Base-by-base conservation (phyloP, 37 sponge, comb jelly and placozoan genomes). In the Beroe forskalii region DNA sequence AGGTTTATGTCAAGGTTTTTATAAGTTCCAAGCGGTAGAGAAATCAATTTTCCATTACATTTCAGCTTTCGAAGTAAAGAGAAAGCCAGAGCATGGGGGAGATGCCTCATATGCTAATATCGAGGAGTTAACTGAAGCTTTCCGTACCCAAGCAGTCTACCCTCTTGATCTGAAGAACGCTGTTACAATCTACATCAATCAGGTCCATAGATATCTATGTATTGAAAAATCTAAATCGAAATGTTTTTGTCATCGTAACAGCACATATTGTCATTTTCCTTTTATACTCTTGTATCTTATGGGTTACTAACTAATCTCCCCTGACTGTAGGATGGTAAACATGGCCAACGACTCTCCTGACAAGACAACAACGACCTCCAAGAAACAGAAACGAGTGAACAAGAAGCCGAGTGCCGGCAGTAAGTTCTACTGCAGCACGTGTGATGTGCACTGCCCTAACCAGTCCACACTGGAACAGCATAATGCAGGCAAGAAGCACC, bases 161-260 rank as follows among this genome's bases (percentile, higher is more conserved):
- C 98, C 98, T 20, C 91, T 94, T 22, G 98, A 97, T 66, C 89
- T 97, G 90, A 97, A 97, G 91, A 92, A 93, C 67, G 94, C 94
- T 48, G 98, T 97, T 4, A 61, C 93, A 28, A 69, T 4, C 8
- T 91, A 94, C n/a, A 92, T 97, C 24, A 95, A 95, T 86, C 91
- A 95, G 92, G 95, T 95, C 67, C 33, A 61, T n/a, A n/a, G n/a
- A n/a, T n/a, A n/a, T n/a, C n/a, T n/a, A n/a, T n/a, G n/a, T n/a
- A n/a, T n/a, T n/a, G n/a, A n/a, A n/a, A n/a, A n/a, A n/a, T n/a
- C n/a, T n/a, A n/a, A n/a, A n/a, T n/a, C n/a, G n/a, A n/a, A n/a
- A n/a, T n/a, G n/a, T n/a, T n/a, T n/a, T n/a, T n/a, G n/a, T n/a
- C n/a, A n/a, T n/a, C n/a, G n/a, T n/a, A n/a, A n/a, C n/a, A n/a